A percentile compares a stretch with the other conserved stretches of the same genome.
phyloP scores from a whole-genome alignment of 2,888 invertebrate species.

The Cheilosia grossa region DNA sequence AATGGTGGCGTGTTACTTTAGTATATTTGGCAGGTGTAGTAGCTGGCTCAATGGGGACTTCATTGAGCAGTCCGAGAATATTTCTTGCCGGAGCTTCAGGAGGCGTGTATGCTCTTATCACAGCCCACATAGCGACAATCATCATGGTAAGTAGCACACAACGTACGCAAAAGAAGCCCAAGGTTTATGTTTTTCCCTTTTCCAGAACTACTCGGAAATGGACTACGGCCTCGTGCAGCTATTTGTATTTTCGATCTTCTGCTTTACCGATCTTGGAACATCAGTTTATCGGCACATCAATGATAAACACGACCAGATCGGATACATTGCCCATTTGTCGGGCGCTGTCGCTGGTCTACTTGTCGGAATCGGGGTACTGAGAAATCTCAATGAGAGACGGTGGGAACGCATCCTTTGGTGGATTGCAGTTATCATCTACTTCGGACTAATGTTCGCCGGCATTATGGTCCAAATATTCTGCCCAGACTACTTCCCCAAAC shows the following conservation, averaged over 20 bases:
- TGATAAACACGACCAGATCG: constrained; percentile 90
- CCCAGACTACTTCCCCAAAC: constrained; percentile 84
- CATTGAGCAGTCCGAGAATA: constrained; percentile 90
- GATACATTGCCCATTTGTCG: constrained; percentile 96
- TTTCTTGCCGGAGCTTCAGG: constrained; percentile 97
- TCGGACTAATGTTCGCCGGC: constrained; percentile 88
- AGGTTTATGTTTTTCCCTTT: constrained; percentile 76
- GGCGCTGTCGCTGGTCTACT: constrained; percentile 94
- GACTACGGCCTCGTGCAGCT: constrained; percentile 94
- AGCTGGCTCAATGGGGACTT: constrained; percentile 93
- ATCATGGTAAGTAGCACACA: constrained; percentile 85
- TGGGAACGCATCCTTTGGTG: constrained; percentile 94
- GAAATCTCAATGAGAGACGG: constrained; percentile 90
- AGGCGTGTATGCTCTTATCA: constrained; percentile 96
- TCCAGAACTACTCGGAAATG: constrained; percentile 98
- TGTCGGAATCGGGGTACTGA: constrained; percentile 92
- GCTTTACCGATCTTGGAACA: constrained; percentile 92
- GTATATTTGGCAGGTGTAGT: constrained; percentile 93
- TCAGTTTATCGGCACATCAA: constrained; percentile 94
- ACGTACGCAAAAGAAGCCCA: neutral
- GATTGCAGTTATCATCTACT: constrained; percentile 89
- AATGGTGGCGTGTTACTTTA: constrained; percentile 94
- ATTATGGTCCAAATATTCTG: constrained; percentile 89
- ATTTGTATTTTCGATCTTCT: constrained; percentile 91
- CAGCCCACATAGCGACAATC: constrained; percentile 96